A percentile compares a stretch with the other conserved stretches of the same genome.
Conservation (phyloP, 2,113 vertebrate genomes). For the Eira barbara region DNA sequence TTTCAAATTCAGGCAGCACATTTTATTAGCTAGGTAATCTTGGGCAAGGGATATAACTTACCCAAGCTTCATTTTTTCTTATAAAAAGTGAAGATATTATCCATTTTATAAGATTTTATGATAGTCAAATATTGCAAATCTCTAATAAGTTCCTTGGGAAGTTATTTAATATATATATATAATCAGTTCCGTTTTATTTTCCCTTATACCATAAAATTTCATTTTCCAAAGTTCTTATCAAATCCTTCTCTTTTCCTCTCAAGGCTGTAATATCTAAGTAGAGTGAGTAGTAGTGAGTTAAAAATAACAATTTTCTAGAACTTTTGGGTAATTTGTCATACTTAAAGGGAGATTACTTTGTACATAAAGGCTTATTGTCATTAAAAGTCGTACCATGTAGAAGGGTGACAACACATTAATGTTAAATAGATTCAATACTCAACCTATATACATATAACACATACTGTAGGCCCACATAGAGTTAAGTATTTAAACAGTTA, state of each 20-base stretch:
- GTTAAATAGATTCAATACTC: background rate
- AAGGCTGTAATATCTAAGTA: background rate
- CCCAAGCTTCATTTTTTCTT: background rate
- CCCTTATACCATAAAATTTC: background rate
- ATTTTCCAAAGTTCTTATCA: background rate
- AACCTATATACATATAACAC: background rate
- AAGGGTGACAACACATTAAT: too few relatives aligned
- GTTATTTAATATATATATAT: background rate
- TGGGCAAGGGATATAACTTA: background rate
- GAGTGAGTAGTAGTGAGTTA: background rate
- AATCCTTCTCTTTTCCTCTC: background rate
- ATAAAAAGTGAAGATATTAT: background rate
- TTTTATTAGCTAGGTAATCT: background rate
- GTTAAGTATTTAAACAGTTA: background rate
- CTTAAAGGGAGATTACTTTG: background rate
- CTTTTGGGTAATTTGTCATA: background rate
- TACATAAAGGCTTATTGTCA: background rate
- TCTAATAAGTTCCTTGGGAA: background rate
- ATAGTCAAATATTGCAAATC: background rate
- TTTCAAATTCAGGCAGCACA: background rate
- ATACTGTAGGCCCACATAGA: background rate
- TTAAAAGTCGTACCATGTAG: background rate
- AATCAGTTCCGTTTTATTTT: background rate
- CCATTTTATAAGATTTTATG: background rate
- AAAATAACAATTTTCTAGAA: background rate